Conservation (phyloP, 2,113 vertebrate species). For the Hippocampus guttulatus region DNA sequence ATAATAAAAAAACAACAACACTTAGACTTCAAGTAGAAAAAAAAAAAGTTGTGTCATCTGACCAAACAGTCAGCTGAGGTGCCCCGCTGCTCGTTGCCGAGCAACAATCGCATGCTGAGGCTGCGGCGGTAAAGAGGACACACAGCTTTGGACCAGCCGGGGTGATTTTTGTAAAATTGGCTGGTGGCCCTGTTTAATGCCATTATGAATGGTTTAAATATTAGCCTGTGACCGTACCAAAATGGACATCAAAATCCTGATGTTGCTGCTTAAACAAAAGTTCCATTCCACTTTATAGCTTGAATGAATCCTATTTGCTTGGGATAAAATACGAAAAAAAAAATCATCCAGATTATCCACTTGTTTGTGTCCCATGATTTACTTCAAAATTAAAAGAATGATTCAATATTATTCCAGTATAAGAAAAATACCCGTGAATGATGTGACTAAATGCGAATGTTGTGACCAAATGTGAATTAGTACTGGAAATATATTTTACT, state of each 20-base stretch:
- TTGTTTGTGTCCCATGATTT: too few species aligned
- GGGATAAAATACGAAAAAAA: not conserved
- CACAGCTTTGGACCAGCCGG: not conserved
- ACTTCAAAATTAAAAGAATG: not conserved
- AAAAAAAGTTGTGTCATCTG: not conserved
- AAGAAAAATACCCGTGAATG: too few species aligned
- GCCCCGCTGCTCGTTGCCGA: not conserved
- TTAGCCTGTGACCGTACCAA: not conserved
- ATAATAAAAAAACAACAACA: not conserved
- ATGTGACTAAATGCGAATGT: too few species aligned
- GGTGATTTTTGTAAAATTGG: not conserved
- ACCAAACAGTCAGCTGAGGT: not conserved
- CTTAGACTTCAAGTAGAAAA: not conserved
- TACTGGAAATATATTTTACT: too few species aligned
- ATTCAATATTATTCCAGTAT: too few species aligned
- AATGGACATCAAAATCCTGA: not conserved
- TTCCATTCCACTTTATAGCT: not conserved
- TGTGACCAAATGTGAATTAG: too few species aligned
- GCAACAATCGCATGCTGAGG: constrained; percentile 4
- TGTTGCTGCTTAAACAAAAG: not conserved
- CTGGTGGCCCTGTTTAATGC: not conserved
- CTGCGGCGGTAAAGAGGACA: not conserved
- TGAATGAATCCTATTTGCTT: too few species aligned
- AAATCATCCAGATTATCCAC: not conserved
- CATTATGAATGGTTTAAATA: not conserved